Base-by-base conservation (phyloP, 1,140 invertebrate genomes). In the Elymnias hypermnestra region DNA sequence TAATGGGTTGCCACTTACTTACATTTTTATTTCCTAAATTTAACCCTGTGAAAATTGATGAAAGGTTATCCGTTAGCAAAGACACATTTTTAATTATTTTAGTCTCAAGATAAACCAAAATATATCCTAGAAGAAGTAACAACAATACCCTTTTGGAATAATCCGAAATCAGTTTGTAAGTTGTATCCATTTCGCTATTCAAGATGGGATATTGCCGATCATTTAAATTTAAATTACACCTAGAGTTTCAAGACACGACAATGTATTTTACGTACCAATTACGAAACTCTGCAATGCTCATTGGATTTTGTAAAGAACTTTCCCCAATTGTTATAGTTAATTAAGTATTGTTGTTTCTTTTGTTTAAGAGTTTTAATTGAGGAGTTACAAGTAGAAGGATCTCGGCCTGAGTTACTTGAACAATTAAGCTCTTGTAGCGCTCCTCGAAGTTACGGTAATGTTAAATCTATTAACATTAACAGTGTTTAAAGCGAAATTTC, bases 341-440 rank as follows among this genome's bases (percentile, higher is more conserved):
- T 75, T 73, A 73, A 73, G 70, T 68, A 66, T 69, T 74, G 62
- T 68, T 70, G 64, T 67, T 66, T 58, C 62, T 64, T 72, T 72
- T 53, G 59, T 63, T 69, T 51, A 55, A 60, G 62, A 72, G 71
- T 73, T 63, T 71, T 65, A 72, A 73, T 72, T 64, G 66, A 67
- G 56, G 62, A 70, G 59, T 70, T 66, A 33, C 29, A 33, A 15
- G 29, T 21, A 21, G 13, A 33, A 33, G 29, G 10, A 15, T 33
- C 29, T 15, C 6, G 29, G 12, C 7, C 29, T 13, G 29, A 33
- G 29, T 33, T 33, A 15, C 29, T 33, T 15, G 12, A 15, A 15
- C 29, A 33, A 33, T 33, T 29, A 29, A 33, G 12, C 13, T 15
- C 13, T 15, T 12, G 6, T 14, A 6, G 12, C 29, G 29, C 6